Evolutionary conservation across 2,797 vertebrate species (phyloP).

Genomic region (Selene dorsalis): DNA sequence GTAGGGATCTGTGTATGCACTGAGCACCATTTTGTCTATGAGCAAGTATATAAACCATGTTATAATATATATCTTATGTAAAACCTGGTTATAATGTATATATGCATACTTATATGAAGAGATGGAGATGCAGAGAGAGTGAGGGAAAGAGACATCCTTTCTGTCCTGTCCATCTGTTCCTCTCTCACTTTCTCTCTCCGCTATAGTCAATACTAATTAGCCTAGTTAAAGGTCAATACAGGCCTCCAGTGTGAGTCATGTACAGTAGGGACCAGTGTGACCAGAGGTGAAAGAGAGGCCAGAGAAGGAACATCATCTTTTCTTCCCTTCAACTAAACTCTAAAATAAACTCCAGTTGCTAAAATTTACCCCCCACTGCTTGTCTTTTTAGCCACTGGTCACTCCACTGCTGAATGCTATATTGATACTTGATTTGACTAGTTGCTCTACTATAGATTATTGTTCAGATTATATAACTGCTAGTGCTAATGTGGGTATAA

Average conservation of each 20-base stretch:
- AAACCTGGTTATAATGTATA: background rate
- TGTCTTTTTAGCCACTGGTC: background rate
- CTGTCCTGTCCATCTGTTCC: constrained; percentile 49
- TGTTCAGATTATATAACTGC: constrained; percentile 1
- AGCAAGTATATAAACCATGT: constrained; percentile 4
- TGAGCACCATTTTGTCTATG: constrained; percentile 15
- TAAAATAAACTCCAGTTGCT: background rate
- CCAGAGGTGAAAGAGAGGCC: constrained; percentile 36
- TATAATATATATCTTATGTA: too few species aligned
- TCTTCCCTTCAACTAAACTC: constrained; percentile 2
- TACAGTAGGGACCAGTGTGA: constrained; percentile 63
- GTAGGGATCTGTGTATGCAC: constrained; percentile 17
- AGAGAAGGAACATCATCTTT: constrained; percentile 3
- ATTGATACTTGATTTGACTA: background rate
- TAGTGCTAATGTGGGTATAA: background rate
- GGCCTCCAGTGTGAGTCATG: constrained; percentile 63
- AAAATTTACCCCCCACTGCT: background rate
- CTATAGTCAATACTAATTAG: constrained; percentile 85
- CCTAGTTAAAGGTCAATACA: constrained; percentile 79
- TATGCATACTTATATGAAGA: background rate
- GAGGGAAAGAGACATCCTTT: constrained; percentile 21
- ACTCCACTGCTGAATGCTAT: background rate
- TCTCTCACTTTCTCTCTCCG: constrained; percentile 52
- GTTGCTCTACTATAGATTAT: background rate
- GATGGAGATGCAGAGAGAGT: background rate